Conservation (phyloP, 2,797 vertebrate species). For the Poeciliopsis gracilis region DNA sequence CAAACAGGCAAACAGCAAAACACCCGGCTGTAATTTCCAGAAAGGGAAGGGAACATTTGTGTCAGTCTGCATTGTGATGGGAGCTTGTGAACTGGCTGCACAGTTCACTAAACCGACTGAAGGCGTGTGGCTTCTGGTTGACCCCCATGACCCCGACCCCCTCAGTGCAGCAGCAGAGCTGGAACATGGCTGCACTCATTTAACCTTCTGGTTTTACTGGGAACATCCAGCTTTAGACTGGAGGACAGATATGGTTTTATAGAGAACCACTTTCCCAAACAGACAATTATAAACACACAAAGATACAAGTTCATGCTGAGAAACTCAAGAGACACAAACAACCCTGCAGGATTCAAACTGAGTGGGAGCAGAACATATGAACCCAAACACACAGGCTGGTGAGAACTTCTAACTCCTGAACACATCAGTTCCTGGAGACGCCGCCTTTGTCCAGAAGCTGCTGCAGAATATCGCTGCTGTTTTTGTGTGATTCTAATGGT, state of each 20-base stretch:
- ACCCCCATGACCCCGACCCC: not conserved
- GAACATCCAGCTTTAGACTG: constrained; percentile 62
- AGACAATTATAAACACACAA: constrained; percentile 68
- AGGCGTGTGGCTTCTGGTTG: constrained; percentile 16
- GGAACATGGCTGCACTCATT: constrained; percentile 57
- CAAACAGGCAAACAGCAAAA: constrained; percentile 65
- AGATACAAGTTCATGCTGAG: constrained; percentile 60
- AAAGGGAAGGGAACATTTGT: constrained; percentile 48
- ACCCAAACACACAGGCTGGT: constrained; percentile 38
- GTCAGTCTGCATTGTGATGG: constrained; percentile 40
- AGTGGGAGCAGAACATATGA: constrained; percentile 30
- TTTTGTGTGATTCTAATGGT: not conserved
- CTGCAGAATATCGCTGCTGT: too few species aligned
- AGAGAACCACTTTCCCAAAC: constrained; percentile 61
- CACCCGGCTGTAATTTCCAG: constrained; percentile 47
- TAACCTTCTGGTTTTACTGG: constrained; percentile 65
- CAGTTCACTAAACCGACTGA: not conserved
- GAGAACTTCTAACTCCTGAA: constrained; percentile 51
- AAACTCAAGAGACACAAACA: constrained; percentile 37
- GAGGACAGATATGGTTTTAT: constrained; percentile 63
- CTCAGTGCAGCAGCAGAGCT: constrained; percentile 5
- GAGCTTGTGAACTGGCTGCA: constrained; percentile 34
- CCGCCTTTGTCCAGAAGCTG: not conserved
- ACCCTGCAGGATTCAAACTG: constrained; percentile 19
- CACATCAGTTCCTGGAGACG: constrained; percentile 51